These are phyloP conservation scores for Pachydiplax longipennis DNA, from an alignment of 2,888 invertebrate genomes.

Conservation along the genomic window DNA sequence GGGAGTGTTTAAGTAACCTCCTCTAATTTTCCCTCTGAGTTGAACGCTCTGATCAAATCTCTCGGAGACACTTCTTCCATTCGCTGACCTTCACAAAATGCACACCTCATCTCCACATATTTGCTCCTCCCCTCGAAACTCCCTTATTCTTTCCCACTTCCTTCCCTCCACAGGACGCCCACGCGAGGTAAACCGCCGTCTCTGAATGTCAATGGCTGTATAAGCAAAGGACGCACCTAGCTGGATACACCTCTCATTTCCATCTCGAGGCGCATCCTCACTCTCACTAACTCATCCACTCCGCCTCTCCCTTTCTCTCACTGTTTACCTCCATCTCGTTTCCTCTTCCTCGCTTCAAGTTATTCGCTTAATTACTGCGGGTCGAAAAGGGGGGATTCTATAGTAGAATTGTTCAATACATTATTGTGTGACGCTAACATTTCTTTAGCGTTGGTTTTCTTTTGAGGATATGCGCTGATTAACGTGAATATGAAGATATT, in stretches of 20 bases:
- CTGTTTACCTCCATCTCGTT: background rate
- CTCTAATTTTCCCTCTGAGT: background rate
- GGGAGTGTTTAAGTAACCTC: background rate
- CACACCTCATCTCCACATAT: background rate
- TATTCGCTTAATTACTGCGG: no score
- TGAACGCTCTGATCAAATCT: background rate
- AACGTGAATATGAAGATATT: no score
- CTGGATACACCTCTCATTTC: background rate
- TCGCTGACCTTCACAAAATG: background rate
- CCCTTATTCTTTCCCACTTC: background rate
- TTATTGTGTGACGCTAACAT: no score
- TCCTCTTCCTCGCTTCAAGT: background rate
- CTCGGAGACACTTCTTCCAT: background rate
- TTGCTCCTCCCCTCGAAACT: background rate
- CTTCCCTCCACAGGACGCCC: background rate
- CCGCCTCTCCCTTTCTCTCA: background rate
- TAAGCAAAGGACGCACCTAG: background rate
- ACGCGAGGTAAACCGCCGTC: background rate
- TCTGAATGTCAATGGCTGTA: background rate
- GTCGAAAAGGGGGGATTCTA: no score
- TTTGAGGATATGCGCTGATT: no score
- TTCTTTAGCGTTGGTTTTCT: no score
- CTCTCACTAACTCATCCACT: no score
- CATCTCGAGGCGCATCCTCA: background rate
- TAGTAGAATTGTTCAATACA: no score